phyloP scores from a whole-genome alignment of 2,797 vertebrate species.

The Myotis findleyi region DNA sequence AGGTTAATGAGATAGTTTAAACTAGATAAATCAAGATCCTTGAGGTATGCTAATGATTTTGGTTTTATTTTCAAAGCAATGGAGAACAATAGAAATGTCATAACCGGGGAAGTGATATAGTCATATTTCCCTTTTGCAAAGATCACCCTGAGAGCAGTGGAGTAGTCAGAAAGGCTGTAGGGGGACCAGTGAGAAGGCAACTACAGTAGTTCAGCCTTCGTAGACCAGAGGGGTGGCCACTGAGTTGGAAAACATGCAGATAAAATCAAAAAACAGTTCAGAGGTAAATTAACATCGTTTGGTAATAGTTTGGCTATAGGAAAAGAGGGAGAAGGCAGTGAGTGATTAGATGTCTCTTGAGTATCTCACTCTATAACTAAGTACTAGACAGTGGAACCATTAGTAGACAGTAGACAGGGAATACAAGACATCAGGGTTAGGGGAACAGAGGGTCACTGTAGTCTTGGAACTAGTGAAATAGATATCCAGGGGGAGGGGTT shows the following conservation, averaged over 20 bases:
- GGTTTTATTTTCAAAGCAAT: slow-evolving; percentile 16
- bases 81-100: not conserved
- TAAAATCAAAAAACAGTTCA: not conserved
- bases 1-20: not conserved
- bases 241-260: not conserved
- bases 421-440: not conserved
- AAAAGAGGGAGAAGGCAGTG: not conserved
- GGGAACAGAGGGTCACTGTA: not conserved
- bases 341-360: not conserved
- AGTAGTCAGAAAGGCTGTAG: not conserved
- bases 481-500: not conserved
- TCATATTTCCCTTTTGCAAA: not conserved
- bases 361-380: not conserved
- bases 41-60: not conserved
- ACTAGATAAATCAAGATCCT: not conserved
- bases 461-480: not conserved
- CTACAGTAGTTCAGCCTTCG: not conserved
- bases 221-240: not conserved
- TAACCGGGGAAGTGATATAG: not conserved
- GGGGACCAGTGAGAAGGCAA: not conserved
- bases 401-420: not conserved
- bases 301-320: not conserved
- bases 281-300: not conserved
- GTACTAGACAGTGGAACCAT: not conserved
- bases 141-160: not conserved